Conservation (phyloP, 2,888 invertebrate species). For the Meloe dianella region DNA sequence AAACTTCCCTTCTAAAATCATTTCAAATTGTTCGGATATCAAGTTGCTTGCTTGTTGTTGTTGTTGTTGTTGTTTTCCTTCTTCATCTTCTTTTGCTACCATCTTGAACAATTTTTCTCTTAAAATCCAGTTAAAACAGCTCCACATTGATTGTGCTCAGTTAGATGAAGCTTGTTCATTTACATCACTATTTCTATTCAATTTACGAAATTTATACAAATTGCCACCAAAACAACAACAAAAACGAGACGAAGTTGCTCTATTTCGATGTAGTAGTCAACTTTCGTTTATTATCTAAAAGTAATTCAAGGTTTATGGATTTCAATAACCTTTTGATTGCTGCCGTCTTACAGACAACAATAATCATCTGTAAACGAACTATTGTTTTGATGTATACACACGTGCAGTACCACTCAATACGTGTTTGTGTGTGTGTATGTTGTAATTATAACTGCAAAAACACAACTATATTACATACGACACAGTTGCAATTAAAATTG, state of each 20-base stretch:
- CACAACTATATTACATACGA: too few relatives aligned
- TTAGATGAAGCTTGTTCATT: not conserved
- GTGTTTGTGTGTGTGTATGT: not conserved
- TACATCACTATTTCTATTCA: not conserved
- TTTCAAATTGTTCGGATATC: conserved; percentile 1
- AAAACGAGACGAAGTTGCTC: too few relatives aligned
- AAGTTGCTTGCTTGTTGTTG: not conserved
- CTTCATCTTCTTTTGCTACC: not conserved
- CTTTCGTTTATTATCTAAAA: too few relatives aligned
- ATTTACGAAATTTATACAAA: not conserved
- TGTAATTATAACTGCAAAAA: too few relatives aligned
- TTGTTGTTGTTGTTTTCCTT: not conserved
- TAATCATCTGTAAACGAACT: not conserved
- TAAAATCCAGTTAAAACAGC: not conserved
- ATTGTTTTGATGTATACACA: not conserved
- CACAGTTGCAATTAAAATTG: conserved; percentile 2
- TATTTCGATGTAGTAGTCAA: too few relatives aligned
- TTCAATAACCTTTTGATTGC: not conserved
- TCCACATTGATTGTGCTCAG: not conserved
- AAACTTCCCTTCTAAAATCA: not conserved
- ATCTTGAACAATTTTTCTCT: not conserved
- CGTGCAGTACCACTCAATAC: not conserved
- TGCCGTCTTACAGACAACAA: not conserved
- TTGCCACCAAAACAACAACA: not conserved
- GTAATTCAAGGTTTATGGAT: not conserved